Conservation (phyloP, 2,113 vertebrate genomes). For the Scopus umbretta region DNA sequence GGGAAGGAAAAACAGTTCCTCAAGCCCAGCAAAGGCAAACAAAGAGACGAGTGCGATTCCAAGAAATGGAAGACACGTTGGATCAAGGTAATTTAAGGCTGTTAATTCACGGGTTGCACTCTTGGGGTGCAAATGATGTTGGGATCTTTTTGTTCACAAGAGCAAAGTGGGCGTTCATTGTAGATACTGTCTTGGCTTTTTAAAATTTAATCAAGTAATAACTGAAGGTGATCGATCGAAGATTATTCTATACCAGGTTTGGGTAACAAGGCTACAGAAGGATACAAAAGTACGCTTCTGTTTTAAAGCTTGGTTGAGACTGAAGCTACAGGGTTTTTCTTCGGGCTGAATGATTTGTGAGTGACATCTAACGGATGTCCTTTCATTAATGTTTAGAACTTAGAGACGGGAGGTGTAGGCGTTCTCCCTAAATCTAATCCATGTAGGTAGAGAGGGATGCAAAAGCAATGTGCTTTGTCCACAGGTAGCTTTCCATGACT, state of each 20-base stretch:
- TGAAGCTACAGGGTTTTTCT: neutral
- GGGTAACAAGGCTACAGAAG: neutral
- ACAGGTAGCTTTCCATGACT: neutral
- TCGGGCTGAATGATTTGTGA: neutral
- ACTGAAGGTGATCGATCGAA: neutral
- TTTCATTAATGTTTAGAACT: neutral
- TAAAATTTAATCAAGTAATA: neutral
- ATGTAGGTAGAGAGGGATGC: neutral
- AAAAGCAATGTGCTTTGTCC: neutral
- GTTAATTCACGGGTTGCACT: neutral
- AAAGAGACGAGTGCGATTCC: conserved; percentile 91
- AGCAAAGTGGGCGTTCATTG: neutral
- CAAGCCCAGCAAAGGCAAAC: conserved; percentile 71
- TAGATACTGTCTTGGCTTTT: neutral
- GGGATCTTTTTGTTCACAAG: neutral
- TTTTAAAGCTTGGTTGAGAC: neutral
- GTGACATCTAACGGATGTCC: neutral
- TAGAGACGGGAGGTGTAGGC: neutral
- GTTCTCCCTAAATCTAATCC: neutral
- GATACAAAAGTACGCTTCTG: neutral
- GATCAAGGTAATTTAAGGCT: conserved; percentile 81
- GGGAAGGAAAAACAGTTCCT: conserved; percentile 55
- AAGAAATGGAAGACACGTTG: conserved; percentile 84
- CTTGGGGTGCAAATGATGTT: neutral
- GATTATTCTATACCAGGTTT: neutral